Evolutionary conservation across 1,140 invertebrate species (phyloP).

Genomic region (Drosophila micromelanica): DNA sequence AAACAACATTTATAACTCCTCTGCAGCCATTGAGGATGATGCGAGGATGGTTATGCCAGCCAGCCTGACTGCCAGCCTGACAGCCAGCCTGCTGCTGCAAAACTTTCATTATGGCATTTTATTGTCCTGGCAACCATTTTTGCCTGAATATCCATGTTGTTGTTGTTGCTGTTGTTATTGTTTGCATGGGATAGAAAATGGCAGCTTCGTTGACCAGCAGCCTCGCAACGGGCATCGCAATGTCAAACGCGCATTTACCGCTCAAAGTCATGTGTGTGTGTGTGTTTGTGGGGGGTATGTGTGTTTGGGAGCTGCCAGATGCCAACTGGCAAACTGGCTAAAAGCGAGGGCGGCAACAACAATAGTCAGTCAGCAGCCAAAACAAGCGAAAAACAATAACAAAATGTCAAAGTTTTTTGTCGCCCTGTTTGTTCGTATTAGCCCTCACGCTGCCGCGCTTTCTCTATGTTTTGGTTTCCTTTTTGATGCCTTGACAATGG

Average conservation of each 20-base stretch:
- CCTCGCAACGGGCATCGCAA: conserved; percentile 46
- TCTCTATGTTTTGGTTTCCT: conserved; percentile 21
- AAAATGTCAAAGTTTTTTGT: conserved; percentile 45
- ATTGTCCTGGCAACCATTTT: conserved; percentile 71
- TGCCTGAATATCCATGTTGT: conserved; percentile 30
- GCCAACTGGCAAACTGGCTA: conserved; percentile 31
- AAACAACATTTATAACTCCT: conserved; percentile 76
- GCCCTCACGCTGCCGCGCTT: background rate
- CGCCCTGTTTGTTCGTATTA: conserved; percentile 21
- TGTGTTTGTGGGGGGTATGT: conserved; percentile 5
- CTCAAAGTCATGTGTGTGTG: conserved; percentile 31
- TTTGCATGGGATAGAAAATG: conserved; percentile 58
- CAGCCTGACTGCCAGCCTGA: conserved; percentile 9
- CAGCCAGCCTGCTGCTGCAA: conserved; percentile 33
- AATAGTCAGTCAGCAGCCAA: conserved; percentile 21
- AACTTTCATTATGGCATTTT: conserved; percentile 81
- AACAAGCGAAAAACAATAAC: conserved; percentile 49
- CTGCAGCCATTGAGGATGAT: conserved; percentile 6
- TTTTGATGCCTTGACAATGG: conserved; percentile 69
- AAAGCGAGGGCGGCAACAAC: conserved; percentile 9
- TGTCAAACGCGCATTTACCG: conserved; percentile 61
- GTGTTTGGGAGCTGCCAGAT: conserved; percentile 33
- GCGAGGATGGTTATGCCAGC: conserved; percentile 11
- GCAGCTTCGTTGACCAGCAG: conserved; percentile 44
- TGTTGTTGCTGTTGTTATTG: conserved; percentile 28